Evolutionary conservation across 2,113 vertebrate species (phyloP).

Genomic region (Cottus gobio): DNA sequence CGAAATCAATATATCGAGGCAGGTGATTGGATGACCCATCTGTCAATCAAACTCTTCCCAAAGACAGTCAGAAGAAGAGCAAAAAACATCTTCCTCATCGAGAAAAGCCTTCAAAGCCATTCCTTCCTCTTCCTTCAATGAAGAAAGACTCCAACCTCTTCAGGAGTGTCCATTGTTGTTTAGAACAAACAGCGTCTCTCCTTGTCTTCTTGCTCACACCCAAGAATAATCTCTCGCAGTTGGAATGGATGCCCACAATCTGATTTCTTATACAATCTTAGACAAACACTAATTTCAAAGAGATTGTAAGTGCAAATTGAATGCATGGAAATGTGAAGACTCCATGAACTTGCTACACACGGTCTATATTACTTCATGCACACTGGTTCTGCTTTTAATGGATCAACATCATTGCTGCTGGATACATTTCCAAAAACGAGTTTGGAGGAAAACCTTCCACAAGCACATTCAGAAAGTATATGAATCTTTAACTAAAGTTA

Average conservation of each 20-base stretch:
- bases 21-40: neutral
- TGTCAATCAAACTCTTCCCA: neutral
- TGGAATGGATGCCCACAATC: neutral
- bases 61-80: neutral
- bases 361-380: neutral
- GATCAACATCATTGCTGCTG: neutral
- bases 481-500: neutral
- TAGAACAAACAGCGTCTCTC: too few species aligned
- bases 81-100: neutral
- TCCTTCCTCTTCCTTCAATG: neutral
- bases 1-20: neutral
- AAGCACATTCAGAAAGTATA: neutral
- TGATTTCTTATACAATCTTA: neutral
- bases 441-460: neutral
- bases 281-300: neutral
- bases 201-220: neutral
- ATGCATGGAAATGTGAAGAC: neutral
- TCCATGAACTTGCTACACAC: neutral
- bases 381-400: neutral
- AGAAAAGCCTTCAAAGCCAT: neutral
- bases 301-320: neutral
- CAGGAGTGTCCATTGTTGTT: neutral
- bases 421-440: neutral
- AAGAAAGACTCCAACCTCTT: neutral
- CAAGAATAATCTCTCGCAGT: neutral